phyloP scores from a whole-genome alignment of 2,113 vertebrate genomes.

The Taxidea taxus region DNA sequence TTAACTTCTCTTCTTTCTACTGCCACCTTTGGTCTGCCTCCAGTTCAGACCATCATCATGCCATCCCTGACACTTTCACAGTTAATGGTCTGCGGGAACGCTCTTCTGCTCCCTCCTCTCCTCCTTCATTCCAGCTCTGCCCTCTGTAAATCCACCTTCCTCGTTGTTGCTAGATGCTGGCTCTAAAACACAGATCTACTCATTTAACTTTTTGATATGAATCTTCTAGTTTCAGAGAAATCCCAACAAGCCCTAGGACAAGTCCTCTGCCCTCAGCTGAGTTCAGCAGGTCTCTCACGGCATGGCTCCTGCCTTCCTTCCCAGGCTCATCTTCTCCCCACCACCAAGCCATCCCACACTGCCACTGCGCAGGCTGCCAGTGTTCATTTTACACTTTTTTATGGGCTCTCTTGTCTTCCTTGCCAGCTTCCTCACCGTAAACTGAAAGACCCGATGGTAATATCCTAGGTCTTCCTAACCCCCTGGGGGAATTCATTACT shows the following conservation, averaged over 20 bases:
- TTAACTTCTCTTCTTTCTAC: background rate
- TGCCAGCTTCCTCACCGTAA: no score
- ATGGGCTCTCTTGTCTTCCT: background rate
- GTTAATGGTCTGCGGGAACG: background rate
- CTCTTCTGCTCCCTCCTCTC: background rate
- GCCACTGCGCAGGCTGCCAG: no score
- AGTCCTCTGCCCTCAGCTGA: background rate
- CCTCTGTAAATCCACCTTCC: background rate
- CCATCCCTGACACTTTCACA: background rate
- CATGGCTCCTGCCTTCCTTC: no score
- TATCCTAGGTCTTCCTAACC: background rate
- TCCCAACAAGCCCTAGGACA: background rate
- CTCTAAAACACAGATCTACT: background rate
- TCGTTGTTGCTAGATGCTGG: background rate
- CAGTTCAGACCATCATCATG: background rate
- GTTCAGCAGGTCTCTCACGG: rapidly evolving
- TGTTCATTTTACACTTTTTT: background rate
- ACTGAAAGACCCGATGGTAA: background rate
- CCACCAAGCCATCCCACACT: background rate
- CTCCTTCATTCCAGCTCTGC: background rate
- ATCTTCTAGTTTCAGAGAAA: background rate
- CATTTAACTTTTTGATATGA: background rate
- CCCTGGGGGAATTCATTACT: background rate
- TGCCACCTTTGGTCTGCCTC: background rate
- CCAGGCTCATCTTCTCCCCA: background rate